A percentile compares a stretch with the other conserved stretches of the same genome.
Evolutionary conservation across 2,797 vertebrate species (phyloP).

Genomic region (Spea hammondii): DNA sequence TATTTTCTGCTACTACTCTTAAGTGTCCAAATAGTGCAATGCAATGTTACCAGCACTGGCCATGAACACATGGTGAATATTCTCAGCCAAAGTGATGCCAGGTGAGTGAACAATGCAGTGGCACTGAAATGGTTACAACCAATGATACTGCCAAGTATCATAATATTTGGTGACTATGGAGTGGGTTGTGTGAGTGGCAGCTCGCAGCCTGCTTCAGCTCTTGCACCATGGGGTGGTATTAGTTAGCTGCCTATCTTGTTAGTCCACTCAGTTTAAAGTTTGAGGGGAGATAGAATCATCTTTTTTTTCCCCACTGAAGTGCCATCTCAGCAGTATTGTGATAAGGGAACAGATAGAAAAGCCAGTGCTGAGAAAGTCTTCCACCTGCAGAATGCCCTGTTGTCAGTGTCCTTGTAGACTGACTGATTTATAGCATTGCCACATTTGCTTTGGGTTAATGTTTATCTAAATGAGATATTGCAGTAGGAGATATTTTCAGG

Average conservation of each 20-base stretch:
- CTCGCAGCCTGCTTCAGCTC: too few relatives aligned
- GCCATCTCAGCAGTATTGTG: slow-evolving; percentile 38
- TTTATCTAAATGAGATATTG: slow-evolving; percentile 69
- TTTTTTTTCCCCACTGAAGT: slow-evolving; percentile 35
- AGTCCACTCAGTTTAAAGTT: neutral
- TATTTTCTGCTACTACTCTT: too few relatives aligned
- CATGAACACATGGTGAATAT: too few relatives aligned
- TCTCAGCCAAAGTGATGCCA: too few relatives aligned
- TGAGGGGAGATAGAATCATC: slow-evolving; percentile 2
- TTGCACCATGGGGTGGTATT: too few relatives aligned
- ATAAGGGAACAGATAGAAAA: slow-evolving; percentile 44
- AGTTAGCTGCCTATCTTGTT: neutral
- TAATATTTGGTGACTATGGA: too few relatives aligned
- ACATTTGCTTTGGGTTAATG: slow-evolving; percentile 83
- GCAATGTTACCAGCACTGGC: too few relatives aligned
- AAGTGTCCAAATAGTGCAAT: too few relatives aligned
- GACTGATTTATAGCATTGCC: slow-evolving; percentile 81
- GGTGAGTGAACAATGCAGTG: too few relatives aligned
- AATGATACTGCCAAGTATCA: too few relatives aligned
- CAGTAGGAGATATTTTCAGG: slow-evolving; percentile 46
- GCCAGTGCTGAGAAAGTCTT: slow-evolving; percentile 69
- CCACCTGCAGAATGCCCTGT: slow-evolving; percentile 61
- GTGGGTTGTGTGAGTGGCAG: too few relatives aligned
- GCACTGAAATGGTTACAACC: too few relatives aligned
- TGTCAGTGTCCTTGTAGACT: slow-evolving; percentile 76